These are phyloP conservation scores for Eretmochelys imbricata DNA, from an alignment of 2,113 vertebrate species.

Conservation along the genomic window DNA sequence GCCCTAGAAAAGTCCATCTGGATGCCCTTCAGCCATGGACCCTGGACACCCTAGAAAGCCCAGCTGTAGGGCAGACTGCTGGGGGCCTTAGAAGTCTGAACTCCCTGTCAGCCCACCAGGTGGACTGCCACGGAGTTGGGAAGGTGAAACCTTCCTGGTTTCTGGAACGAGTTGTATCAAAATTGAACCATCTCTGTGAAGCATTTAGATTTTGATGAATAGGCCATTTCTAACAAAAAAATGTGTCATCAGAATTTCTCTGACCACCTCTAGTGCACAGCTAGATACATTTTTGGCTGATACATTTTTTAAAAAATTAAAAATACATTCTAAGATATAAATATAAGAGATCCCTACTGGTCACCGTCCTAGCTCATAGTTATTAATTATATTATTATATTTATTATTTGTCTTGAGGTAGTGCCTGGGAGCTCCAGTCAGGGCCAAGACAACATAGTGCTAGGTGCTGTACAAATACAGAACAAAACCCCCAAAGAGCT, in stretches of 20 bases:
- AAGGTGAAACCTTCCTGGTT: constrained; percentile 40
- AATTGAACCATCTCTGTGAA: constrained; percentile 32
- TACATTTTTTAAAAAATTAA: neutral
- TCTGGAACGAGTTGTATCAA: constrained; percentile 54
- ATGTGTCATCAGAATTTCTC: neutral
- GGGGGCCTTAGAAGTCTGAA: constrained; percentile 26
- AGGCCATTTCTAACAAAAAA: fast-evolving
- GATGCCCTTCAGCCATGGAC: neutral
- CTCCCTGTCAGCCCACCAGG: constrained; percentile 18
- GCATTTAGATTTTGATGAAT: constrained; percentile 3
- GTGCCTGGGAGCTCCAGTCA: neutral
- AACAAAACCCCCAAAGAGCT: neutral
- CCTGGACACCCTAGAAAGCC: neutral
- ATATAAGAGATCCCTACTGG: neutral
- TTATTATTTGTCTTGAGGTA: constrained; percentile 13
- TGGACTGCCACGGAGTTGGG: constrained; percentile 29
- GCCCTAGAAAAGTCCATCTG: neutral
- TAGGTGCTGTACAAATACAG: neutral
- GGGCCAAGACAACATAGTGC: neutral
- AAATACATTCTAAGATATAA: neutral
- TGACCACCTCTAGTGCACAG: constrained; percentile 8
- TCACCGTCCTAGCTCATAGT: constrained; percentile 2
- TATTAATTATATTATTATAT: neutral
- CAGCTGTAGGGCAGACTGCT: constrained; percentile 18
- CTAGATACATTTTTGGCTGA: neutral